A percentile compares a stretch with the other conserved stretches of the same genome.
Conservation (phyloP, 2,797 vertebrate species). For the Anniella stebbinsi region DNA sequence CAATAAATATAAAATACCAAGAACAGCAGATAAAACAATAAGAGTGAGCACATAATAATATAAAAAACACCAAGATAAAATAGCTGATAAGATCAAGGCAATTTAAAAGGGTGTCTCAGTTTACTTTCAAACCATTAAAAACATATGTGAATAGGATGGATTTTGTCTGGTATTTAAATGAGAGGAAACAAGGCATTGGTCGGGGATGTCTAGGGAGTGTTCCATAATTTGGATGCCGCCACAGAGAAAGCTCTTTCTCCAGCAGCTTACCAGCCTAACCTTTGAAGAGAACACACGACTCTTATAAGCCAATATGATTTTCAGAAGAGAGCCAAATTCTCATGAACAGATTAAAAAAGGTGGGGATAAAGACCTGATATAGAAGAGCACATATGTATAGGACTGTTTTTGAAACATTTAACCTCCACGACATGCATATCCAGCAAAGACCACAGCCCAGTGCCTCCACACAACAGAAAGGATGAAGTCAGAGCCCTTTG, state of each 20-base stretch:
- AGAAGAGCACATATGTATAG: not conserved
- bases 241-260: not conserved
- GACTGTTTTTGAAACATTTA: not conserved
- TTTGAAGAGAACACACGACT: not conserved
- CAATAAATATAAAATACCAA: not conserved
- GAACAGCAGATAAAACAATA: not conserved
- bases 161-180: not conserved
- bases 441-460: not conserved
- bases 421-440: not conserved
- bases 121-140: not conserved
- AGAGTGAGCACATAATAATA: too few relatives aligned
- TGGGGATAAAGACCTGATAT: not conserved
- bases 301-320: not conserved
- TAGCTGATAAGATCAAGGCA: not conserved
- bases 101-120: not conserved
- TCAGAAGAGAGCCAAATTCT: not conserved
- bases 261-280: not conserved
- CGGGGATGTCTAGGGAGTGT: not conserved
- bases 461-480: not conserved
- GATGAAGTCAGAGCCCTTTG: not conserved
- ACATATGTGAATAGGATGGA: not conserved
- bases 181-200: not conserved
- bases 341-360: not conserved
- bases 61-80: not conserved
- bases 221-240: not conserved